Evolutionary conservation across 2,888 invertebrate species (phyloP).

Genomic region (Meliscaeva auricollis): DNA sequence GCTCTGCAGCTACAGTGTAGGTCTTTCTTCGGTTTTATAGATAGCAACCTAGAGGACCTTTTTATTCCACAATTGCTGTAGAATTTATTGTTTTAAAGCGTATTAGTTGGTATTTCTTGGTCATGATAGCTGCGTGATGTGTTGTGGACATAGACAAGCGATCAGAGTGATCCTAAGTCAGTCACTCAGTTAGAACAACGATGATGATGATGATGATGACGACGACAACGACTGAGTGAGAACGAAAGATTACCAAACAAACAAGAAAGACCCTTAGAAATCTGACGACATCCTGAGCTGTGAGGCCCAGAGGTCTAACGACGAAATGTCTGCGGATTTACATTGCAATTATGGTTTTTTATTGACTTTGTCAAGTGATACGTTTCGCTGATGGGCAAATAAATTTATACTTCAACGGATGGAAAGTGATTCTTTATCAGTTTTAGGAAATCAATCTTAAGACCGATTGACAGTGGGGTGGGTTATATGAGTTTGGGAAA

Average conservation of each 20-base stretch:
- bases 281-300: neutral
- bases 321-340: slow-evolving; percentile 76
- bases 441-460: slow-evolving; percentile 71
- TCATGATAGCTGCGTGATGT: slow-evolving; percentile 71
- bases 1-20: slow-evolving; percentile 51
- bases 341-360: slow-evolving; percentile 79
- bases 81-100: slow-evolving; percentile 68
- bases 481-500: neutral
- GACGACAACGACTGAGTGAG: slow-evolving; percentile 20
- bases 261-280: slow-evolving; percentile 55
- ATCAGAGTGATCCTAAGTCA: slow-evolving; percentile 58
- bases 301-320: slow-evolving; percentile 54
- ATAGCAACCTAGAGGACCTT: slow-evolving; percentile 57
- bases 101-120: slow-evolving; percentile 72
- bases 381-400: slow-evolving; percentile 76
- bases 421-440: slow-evolving; percentile 77
- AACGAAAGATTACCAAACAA: slow-evolving; percentile 42
- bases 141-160: slow-evolving; percentile 61
- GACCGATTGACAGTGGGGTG: slow-evolving; percentile 35
- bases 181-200: slow-evolving; percentile 49
- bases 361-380: slow-evolving; percentile 78
- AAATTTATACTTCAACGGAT: slow-evolving; percentile 75
- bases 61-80: slow-evolving; percentile 63
- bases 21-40: slow-evolving; percentile 41
- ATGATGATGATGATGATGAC: neutral